Evolutionary conservation across 53 echinoderm and acorn worm species (phyloP).

Genomic region (Stichopus horrens): DNA sequence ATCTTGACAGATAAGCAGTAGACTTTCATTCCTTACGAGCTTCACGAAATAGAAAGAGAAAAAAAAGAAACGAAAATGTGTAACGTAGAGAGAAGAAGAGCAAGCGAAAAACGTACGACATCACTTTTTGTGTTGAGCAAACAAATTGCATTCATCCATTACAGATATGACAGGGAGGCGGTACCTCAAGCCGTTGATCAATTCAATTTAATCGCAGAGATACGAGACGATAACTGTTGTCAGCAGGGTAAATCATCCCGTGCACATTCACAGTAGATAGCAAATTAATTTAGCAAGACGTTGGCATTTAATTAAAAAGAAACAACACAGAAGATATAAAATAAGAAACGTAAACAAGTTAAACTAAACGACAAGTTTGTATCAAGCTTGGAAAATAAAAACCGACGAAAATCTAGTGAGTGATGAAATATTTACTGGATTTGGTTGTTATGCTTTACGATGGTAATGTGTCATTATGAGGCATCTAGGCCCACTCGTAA

Average conservation of each 20-base stretch:
- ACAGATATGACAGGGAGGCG: not conserved
- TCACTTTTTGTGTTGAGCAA: not conserved
- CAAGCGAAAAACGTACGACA: not conserved
- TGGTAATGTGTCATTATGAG: too few species aligned
- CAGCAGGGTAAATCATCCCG: slow-evolving; percentile 17
- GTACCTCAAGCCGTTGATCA: not conserved
- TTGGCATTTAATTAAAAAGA: slow-evolving; percentile 10
- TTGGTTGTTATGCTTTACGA: not conserved
- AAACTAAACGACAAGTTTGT: not conserved
- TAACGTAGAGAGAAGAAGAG: not conserved
- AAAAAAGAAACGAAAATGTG: not conserved
- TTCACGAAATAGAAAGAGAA: not conserved
- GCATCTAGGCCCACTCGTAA: too few species aligned
- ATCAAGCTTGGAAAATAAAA: not conserved
- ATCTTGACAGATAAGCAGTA: slow-evolving; percentile 1
- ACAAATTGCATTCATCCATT: slow-evolving; percentile 11
- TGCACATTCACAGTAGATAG: not conserved
- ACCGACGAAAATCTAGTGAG: not conserved
- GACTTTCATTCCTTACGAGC: slow-evolving; percentile 1
- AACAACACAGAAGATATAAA: not conserved
- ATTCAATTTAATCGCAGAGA: slow-evolving; percentile 12
- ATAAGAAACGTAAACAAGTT: not conserved
- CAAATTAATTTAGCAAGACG: slow-evolving; percentile 29
- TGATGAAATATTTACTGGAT: not conserved
- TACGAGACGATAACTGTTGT: slow-evolving; percentile 7